phyloP scores from a whole-genome alignment of 2,888 invertebrate genomes.

The Harpagoxenus sublaevis region DNA sequence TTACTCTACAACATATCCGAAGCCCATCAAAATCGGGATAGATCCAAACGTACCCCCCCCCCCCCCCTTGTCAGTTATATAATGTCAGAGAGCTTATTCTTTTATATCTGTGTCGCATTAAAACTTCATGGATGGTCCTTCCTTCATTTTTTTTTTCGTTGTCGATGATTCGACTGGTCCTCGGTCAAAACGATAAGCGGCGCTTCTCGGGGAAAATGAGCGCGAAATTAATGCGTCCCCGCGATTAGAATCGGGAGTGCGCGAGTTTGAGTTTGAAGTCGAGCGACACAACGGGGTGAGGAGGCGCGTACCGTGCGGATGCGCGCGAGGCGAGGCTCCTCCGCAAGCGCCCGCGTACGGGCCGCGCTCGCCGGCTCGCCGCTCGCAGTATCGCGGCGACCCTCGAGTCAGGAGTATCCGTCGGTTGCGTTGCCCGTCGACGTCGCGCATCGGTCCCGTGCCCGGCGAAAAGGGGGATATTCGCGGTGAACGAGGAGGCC shows the following conservation, averaged over 20 bases:
- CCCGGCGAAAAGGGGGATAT: conserved; percentile 13
- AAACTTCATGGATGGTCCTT: too few species aligned
- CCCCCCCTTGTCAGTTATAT: too few species aligned
- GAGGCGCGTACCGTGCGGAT: conserved; percentile 20
- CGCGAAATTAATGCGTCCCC: conserved; percentile 31
- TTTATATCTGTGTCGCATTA: too few species aligned
- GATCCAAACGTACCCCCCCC: too few species aligned
- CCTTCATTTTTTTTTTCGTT: neutral
- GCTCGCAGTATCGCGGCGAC: conserved; percentile 78
- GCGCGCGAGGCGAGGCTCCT: conserved; percentile 13
- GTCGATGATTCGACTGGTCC: neutral
- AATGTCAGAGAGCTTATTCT: too few species aligned
- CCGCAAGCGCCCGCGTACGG: conserved; percentile 29
- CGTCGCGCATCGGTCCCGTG: neutral
- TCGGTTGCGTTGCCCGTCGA: neutral
- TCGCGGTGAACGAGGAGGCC: conserved; percentile 48
- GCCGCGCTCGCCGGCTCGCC: conserved; percentile 41
- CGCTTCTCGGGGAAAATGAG: conserved; percentile 16
- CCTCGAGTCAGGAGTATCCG: conserved; percentile 72
- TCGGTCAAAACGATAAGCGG: neutral
- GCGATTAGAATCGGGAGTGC: neutral
- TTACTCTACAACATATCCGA: too few species aligned
- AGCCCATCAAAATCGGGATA: too few species aligned
- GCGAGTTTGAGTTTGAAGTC: conserved; percentile 40
- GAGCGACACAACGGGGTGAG: neutral